Base-by-base conservation (phyloP, 2,888 invertebrate genomes). In the Celastrina argiolus region DNA sequence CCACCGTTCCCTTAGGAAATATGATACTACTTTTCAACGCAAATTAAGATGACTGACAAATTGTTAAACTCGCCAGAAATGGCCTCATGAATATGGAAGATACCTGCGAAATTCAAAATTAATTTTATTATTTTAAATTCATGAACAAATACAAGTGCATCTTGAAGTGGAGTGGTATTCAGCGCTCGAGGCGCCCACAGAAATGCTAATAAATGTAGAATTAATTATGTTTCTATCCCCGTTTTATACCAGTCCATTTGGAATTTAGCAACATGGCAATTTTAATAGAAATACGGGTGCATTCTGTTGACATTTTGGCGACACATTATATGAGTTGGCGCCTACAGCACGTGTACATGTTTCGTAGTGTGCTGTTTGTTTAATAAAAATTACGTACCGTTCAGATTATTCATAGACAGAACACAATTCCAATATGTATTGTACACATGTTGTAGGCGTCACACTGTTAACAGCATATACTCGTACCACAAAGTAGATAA, bases 101-200 rank as follows among this genome's bases (percentile, higher is more conserved):
- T 26, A 51, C 51, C 51, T 51, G 51, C 1, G 26, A 51, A 51
- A 51, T 51, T 26, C 51, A 26, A 14, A 51, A 51, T 51, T 51
- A 51, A 51, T 51, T 51, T 51, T 26, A 51, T 51, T 51, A 51
- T 51, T 51, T 51, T 22, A 26, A 51, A 51, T 51, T 51, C 51
- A 51, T 51, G 51, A 51, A 51, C 51, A 51, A 26, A 26, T 51
- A 51, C 22, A 14, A 51, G 51, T 51, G 51, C 51, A 51, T 51
- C 51, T 51, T 51, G 22, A 12, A 51, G 51, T 51, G 5, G 26
- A 51, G 51, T 51, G 51, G 18, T 14, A 14, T 51, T 51, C 51
- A 51, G 51, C 22, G 51, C 12, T 18, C 51, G 51, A 51, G 51
- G 26, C 51, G 51, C 51, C 51, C 51, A 26, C 51, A 51, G 51